These are phyloP conservation scores for Hemicentrotus pulcherrimus DNA, from an alignment of 35 echinoderm and acorn worm species.

Conservation along the genomic window DNA sequence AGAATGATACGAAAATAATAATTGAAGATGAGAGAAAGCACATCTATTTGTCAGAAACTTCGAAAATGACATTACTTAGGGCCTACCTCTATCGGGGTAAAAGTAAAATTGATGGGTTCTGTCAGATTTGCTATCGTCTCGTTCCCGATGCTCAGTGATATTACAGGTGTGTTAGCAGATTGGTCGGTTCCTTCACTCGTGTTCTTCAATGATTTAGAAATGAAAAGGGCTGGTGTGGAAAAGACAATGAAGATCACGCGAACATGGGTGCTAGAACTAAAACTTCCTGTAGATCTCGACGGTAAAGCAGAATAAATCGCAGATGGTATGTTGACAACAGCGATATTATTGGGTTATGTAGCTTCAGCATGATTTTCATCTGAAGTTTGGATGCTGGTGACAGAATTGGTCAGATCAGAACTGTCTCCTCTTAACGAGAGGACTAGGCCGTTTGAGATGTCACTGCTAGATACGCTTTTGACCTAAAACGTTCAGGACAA, in stretches of 20 bases:
- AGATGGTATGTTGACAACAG: background rate
- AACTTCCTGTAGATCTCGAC: background rate
- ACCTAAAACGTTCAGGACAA: background rate
- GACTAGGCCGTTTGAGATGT: background rate
- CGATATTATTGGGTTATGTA: background rate
- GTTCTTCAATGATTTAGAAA: background rate
- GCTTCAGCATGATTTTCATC: background rate
- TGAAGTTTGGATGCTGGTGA: background rate
- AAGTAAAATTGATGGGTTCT: constrained; percentile 22
- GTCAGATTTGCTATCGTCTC: background rate
- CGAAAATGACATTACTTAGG: background rate
- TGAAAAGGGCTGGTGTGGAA: background rate
- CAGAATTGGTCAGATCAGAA: background rate
- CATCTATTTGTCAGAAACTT: too few species aligned
- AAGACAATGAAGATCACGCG: background rate
- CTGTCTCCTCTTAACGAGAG: background rate
- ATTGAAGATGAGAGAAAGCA: too few species aligned
- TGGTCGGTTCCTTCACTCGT: background rate
- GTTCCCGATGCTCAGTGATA: constrained; percentile 18
- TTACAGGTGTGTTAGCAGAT: constrained; percentile 23
- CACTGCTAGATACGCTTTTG: background rate
- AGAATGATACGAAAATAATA: background rate
- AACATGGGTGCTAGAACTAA: background rate
- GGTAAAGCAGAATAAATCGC: background rate
- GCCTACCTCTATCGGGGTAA: background rate